A percentile compares a stretch with the other conserved stretches of the same genome.
Evolutionary conservation across 1,140 invertebrate species (phyloP).

Genomic region (Leptonema lineaticorne): DNA sequence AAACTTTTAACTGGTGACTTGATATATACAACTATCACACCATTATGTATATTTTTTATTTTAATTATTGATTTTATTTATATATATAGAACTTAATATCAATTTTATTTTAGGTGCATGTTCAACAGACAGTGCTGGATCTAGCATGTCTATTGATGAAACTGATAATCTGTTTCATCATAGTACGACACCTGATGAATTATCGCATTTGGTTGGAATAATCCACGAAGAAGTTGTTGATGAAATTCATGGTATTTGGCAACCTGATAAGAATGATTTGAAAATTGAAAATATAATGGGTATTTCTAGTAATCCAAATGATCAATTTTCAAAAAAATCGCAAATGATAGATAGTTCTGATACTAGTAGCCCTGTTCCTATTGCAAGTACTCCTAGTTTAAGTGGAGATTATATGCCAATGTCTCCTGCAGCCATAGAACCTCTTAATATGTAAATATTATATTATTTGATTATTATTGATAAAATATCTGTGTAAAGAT

Average conservation of each 20-base stretch:
- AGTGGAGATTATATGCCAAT: slow-evolving; percentile 38
- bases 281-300: slow-evolving; percentile 18
- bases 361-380: slow-evolving; percentile 37
- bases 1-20: no score
- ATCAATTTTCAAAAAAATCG: background rate
- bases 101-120: slow-evolving; percentile 57
- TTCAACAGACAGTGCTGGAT: slow-evolving; percentile 67
- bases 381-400: slow-evolving; percentile 29
- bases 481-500: background rate
- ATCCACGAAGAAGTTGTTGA: slow-evolving; percentile 64
- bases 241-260: slow-evolving; percentile 47
- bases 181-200: slow-evolving; percentile 23
- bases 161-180: slow-evolving; percentile 46
- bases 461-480: background rate
- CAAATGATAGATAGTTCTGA: slow-evolving; percentile 25
- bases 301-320: slow-evolving; percentile 15
- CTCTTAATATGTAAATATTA: slow-evolving; percentile 33
- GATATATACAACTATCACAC: no score
- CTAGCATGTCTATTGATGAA: slow-evolving; percentile 69
- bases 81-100: background rate
- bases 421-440: slow-evolving; percentile 41
- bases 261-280: slow-evolving; percentile 20
- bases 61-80: slow-evolving; percentile 35
- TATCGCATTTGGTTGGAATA: slow-evolving; percentile 42
- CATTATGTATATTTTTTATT: background rate